Evolutionary conservation across 2,797 vertebrate genomes (phyloP).

Genomic region (Pyrrhura leucotis): DNA sequence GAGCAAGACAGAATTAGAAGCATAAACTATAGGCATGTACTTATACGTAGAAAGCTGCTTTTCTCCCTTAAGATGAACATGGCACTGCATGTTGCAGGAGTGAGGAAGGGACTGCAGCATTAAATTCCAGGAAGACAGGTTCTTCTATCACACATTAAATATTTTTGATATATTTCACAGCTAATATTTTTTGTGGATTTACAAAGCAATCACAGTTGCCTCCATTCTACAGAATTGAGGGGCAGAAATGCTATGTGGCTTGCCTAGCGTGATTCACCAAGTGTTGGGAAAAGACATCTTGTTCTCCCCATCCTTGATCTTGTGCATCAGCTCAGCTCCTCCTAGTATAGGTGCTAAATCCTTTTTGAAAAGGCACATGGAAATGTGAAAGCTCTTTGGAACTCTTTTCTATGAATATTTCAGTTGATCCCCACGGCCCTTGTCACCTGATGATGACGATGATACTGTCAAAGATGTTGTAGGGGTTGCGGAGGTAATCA

Average conservation of each 20-base stretch:
- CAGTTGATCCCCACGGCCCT: not conserved
- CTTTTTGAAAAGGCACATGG: not conserved
- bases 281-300: not conserved
- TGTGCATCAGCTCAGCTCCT: not conserved
- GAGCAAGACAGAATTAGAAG: not conserved
- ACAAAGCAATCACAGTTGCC: not conserved
- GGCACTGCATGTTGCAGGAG: not conserved
- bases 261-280: not conserved
- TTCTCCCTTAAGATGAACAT: not conserved
- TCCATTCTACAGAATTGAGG: not conserved
- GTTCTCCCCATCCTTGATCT: not conserved
- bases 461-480: slow-evolving; percentile 95
- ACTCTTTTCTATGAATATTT: not conserved
- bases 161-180: not conserved
- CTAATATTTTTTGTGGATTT: not conserved
- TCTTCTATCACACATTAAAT: not conserved
- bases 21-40: not conserved
- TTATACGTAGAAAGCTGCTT: not conserved
- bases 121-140: not conserved
- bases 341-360: not conserved
- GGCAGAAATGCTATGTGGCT: not conserved
- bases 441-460: slow-evolving; percentile 96
- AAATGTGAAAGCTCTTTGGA: not conserved
- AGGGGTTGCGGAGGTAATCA: slow-evolving; percentile 92
- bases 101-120: not conserved